Conservation (phyloP, 37 sponge, comb jelly and placozoan genomes). For the Ianthella basta region DNA sequence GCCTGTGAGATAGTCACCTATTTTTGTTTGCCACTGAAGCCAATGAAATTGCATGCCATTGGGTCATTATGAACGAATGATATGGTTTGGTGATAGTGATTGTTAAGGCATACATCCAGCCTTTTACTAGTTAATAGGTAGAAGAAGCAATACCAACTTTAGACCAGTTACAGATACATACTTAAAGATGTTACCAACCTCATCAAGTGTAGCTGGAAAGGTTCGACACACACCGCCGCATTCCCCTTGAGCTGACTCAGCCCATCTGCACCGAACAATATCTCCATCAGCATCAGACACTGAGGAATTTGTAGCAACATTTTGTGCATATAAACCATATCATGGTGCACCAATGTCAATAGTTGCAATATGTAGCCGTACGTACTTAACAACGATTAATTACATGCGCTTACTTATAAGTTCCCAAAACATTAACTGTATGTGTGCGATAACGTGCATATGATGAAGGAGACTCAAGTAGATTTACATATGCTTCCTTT, state of each 20-base stretch:
- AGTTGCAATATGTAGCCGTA: background rate
- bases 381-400: too few relatives aligned
- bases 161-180: too few relatives aligned
- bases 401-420: too few relatives aligned
- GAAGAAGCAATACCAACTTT: too few relatives aligned
- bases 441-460: background rate
- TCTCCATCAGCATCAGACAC: constrained; percentile 52
- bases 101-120: too few relatives aligned
- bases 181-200: background rate
- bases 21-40: too few relatives aligned
- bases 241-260: constrained; percentile 27
- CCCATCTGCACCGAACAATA: constrained; percentile 55
- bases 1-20: too few relatives aligned
- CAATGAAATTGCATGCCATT: too few relatives aligned
- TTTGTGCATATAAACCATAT: background rate
- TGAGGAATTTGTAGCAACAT: background rate
- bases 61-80: too few relatives aligned
- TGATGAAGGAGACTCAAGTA: background rate
- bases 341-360: background rate
- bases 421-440: too few relatives aligned
- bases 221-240: constrained; percentile 34
- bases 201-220: constrained; percentile 9
- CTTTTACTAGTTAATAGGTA: too few relatives aligned
- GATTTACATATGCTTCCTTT: background rate
- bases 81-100: too few relatives aligned